phyloP scores from a whole-genome alignment of 1,140 invertebrate genomes.

The Penaeus indicus region DNA sequence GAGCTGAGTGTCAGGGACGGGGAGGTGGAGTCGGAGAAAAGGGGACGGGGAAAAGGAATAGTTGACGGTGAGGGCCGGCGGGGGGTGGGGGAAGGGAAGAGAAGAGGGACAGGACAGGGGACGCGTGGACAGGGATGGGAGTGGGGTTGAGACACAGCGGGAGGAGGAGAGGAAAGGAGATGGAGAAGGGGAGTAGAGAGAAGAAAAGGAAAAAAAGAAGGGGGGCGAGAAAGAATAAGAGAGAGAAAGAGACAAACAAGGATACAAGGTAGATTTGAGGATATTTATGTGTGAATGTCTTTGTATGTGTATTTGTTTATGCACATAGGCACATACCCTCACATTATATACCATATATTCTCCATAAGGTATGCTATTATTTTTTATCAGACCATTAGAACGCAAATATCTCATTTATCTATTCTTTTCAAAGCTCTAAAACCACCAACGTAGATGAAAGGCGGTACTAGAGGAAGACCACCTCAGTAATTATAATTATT shows the following conservation, averaged over 20 bases:
- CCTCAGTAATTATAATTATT: constrained; percentile 27
- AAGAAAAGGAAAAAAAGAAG: not conserved
- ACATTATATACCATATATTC: too few relatives aligned
- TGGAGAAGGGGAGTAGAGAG: not conserved
- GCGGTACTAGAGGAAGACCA: not conserved
- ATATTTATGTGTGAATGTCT: too few relatives aligned
- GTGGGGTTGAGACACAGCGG: not conserved
- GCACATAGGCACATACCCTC: too few relatives aligned
- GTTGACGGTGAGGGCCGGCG: too few relatives aligned
- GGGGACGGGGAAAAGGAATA: too few relatives aligned
- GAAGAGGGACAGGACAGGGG: not conserved
- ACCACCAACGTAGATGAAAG: not conserved
- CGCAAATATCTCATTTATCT: too few relatives aligned
- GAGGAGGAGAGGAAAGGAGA: constrained; percentile 24
- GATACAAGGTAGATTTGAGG: not conserved
- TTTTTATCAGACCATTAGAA: too few relatives aligned
- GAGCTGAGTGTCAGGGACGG: too few relatives aligned
- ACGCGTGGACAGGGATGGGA: not conserved
- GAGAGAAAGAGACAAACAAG: not conserved
- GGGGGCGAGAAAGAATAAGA: not conserved
- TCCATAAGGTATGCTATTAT: too few relatives aligned
- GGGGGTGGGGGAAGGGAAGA: not conserved
- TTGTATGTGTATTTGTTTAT: too few relatives aligned
- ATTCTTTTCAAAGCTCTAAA: too few relatives aligned
- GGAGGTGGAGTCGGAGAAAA: too few relatives aligned